These are phyloP conservation scores for Morone chrysops DNA, from an alignment of 2,113 vertebrate species.

Conservation along the genomic window DNA sequence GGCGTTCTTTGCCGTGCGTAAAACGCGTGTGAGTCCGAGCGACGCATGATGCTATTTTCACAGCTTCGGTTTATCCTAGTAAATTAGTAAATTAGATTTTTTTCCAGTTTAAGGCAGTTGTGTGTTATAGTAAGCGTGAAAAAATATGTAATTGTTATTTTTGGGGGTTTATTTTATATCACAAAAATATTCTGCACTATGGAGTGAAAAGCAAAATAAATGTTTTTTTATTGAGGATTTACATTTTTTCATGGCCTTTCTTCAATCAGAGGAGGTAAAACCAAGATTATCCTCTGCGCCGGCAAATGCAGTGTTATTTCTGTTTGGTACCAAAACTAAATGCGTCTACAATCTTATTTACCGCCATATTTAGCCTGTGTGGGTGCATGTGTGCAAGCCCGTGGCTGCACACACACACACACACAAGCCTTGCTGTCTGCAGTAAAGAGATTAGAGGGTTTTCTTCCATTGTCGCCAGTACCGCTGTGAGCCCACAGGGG, in stretches of 20 bases:
- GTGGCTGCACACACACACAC: not conserved
- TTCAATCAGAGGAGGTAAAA: not conserved
- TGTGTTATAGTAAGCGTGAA: not conserved
- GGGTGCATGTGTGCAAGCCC: not conserved
- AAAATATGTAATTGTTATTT: too few species aligned
- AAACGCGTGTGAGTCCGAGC: constrained; percentile 47
- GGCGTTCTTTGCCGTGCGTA: constrained; percentile 66
- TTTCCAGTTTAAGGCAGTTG: not conserved
- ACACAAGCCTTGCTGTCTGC: constrained; percentile 18
- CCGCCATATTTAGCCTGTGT: constrained; percentile 33
- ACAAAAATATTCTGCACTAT: not conserved
- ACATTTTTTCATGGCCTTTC: not conserved
- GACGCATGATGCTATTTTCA: constrained; percentile 45
- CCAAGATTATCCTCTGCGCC: not conserved
- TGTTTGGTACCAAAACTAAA: constrained; percentile 30
- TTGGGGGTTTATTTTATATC: not conserved
- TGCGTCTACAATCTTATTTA: constrained; percentile 43
- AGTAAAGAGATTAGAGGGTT: constrained; percentile 63
- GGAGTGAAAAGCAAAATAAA: not conserved
- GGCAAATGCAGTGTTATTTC: constrained; percentile 12
- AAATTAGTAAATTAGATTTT: constrained; percentile 1
- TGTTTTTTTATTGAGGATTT: not conserved
- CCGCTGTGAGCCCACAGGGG: constrained; percentile 57
- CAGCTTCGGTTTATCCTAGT: constrained; percentile 4
- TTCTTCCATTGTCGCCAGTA: constrained; percentile 34